Evolutionary conservation across 2,797 vertebrate genomes (phyloP), one percentile per base, ranked within the genome.

Genomic region (Bradypodion pumilum): DNA sequence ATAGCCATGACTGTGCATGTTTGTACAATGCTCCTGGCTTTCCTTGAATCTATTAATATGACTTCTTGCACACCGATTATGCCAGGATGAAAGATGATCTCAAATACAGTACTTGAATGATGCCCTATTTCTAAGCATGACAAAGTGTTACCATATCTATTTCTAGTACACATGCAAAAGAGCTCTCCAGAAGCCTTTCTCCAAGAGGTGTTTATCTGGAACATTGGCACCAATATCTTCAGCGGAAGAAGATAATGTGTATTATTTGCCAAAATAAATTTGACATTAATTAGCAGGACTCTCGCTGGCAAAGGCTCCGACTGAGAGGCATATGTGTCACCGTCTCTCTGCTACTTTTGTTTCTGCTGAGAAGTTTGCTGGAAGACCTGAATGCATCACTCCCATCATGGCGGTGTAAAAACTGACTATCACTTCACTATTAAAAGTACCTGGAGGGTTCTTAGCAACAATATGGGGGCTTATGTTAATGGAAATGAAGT

Each of bases 271-370:
- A 88, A 90, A 92, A 87, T 88, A 90, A 92, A 85, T 91, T 91
- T 91, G 94, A 94, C 92, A 83, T 93, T 94, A 94, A 94, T 94
- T 93, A 94, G 92, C 91, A 91, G 89, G 89, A 86, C 91, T 84
- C 81, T 90, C 42, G 0, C 89, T 83, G 91, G 91, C 91, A 89
- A 12, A 90, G 82, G 4, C 83, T 89, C 92, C 80, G 74, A 82
- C 90, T 80, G 91, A 0, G 86, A 89, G 89, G 89, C 94, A 94
- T 93, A 92, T 93, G 92, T 74, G 87, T 60, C 25, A 75, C 21
- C 0, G 87, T 87, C 90, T 94, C 92, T 80, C 88, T 85, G 91
- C 89, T 93, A 82, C 84, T 93, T 92, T 89, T 85, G 85, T 89
- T 89, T 90, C 87, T 13, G 44, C 89, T 0, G 76, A 46, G 83